Base-by-base conservation (phyloP, 92 coral and sea anemone species). In the Galaxea fascicularis region DNA sequence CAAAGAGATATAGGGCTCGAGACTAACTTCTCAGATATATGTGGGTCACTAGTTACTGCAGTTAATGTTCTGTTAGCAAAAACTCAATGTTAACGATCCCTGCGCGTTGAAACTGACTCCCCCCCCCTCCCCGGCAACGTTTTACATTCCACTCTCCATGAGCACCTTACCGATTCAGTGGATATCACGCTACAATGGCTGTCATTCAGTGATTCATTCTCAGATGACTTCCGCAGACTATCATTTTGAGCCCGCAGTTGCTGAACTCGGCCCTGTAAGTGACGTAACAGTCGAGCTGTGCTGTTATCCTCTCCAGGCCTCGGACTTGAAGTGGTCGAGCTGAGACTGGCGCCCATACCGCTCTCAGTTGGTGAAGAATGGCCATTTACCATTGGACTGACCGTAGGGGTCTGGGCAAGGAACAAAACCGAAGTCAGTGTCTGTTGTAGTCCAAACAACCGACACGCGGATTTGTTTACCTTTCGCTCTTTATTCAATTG, bases 201-300 rank as follows among this genome's bases (percentile, higher is more conserved):
- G 15, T 94, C 98, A 67, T 94, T 94, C 67, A 94, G 75, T 53
- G 95, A 91, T 25, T 94, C 98, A 52, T 86, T 88, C 29, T 90
- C 96, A 1, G 96, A 88, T 7, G 96, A 87, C 57, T 88, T 93
- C 41, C 98, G 90, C 12, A 97, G 87, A 77, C 90, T 97, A 27
- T 97, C 99, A 70, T 97, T 97, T 82, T 97, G 98, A 15, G 95
- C 93, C 26, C 99, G 95, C 83, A 97, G 88, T 78, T 94, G 98
- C 72, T 97, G 94, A 13, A 97, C 99, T 39, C 98, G 84, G 81
- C 98, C 99, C 89, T 97, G 99, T 65, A 97, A 87, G 82, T 97
- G 99, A 85, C 98, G 98, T 77, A 97, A 90, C 21, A 97, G 87
- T 59, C 94, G 88, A 16, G 99, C 90, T 35, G 98, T 92, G 74